Conservation (phyloP, 2,113 vertebrate species). For the Neotoma lepida region DNA sequence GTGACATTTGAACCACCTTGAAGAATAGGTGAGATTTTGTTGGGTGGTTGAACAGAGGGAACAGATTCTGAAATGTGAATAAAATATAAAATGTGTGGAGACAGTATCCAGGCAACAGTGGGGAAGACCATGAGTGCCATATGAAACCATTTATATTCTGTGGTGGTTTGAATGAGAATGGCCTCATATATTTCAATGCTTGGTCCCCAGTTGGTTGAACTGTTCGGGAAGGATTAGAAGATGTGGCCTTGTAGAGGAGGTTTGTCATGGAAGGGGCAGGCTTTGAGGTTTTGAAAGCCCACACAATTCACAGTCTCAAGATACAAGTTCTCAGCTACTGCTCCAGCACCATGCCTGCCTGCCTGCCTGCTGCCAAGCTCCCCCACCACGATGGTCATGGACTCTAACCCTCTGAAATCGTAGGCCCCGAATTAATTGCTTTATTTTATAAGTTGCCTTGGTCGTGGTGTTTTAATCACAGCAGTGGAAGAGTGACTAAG, state of each 20-base stretch:
- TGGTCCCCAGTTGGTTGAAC: not conserved
- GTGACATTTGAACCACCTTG: not conserved
- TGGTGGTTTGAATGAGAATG: not conserved
- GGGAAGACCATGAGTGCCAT: accelerated
- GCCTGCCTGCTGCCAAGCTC: not conserved
- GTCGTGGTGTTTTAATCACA: not conserved
- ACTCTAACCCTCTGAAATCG: not conserved
- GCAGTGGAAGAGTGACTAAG: not conserved
- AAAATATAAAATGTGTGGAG: not conserved
- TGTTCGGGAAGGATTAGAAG: not conserved
- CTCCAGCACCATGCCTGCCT: not conserved
- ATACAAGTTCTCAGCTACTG: not conserved
- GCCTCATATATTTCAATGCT: not conserved
- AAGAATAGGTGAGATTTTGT: not conserved
- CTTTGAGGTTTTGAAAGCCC: not conserved
- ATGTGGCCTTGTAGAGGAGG: not conserved
- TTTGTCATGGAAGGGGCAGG: not conserved
- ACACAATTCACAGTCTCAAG: not conserved
- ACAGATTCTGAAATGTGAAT: not conserved
- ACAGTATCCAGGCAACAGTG: not conserved
- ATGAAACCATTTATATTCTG: not conserved
- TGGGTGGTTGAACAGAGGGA: not conserved
- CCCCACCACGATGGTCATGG: not conserved
- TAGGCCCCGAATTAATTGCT: not conserved
- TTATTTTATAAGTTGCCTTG: not conserved